Percentiles rank a stretch among this genome's conserved stretches.
These are phyloP conservation scores for Anorthoa munda DNA, from an alignment of 2,888 invertebrate genomes.

Conservation along the genomic window DNA sequence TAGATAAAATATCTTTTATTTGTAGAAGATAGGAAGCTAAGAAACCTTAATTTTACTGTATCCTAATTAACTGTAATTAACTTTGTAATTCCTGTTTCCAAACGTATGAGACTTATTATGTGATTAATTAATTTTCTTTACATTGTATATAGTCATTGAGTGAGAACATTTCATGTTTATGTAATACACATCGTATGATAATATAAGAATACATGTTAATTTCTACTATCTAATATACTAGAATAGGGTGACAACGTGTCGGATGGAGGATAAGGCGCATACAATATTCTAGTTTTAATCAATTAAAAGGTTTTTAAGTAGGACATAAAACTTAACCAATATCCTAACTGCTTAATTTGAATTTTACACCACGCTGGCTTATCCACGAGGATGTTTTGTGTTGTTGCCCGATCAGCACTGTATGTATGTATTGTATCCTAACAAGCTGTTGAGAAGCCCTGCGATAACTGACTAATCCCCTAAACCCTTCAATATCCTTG, in stretches of 20 bases:
- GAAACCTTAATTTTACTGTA: slow-evolving; percentile 13
- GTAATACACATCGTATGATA: slow-evolving; percentile 19
- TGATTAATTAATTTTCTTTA: slow-evolving; percentile 9
- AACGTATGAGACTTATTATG: slow-evolving; percentile 2
- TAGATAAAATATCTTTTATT: neutral
- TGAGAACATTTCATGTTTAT: slow-evolving; percentile 15
- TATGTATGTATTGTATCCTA: slow-evolving; percentile 40
- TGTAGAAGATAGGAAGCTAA: neutral
- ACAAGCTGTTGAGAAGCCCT: slow-evolving; percentile 33
- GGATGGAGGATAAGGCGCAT: neutral
- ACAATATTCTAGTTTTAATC: slow-evolving; percentile 12
- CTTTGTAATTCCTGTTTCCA: slow-evolving; percentile 12
- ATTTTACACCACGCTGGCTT: slow-evolving; percentile 33
- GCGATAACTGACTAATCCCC: slow-evolving; percentile 45
- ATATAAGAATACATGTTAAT: slow-evolving; percentile 12
- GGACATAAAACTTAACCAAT: slow-evolving; percentile 25
- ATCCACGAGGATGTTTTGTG: slow-evolving; percentile 31
- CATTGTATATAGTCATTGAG: slow-evolving; percentile 43
- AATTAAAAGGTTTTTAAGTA: slow-evolving; percentile 33
- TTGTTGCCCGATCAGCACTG: slow-evolving; percentile 19
- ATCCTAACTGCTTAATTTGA: slow-evolving; percentile 41
- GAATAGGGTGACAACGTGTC: neutral
- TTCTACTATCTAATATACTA: neutral
- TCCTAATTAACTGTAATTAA: slow-evolving; percentile 13
- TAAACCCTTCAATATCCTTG: slow-evolving; percentile 12